Evolutionary conservation across 2,888 invertebrate species (phyloP).

Genomic region (Diadromus collaris): DNA sequence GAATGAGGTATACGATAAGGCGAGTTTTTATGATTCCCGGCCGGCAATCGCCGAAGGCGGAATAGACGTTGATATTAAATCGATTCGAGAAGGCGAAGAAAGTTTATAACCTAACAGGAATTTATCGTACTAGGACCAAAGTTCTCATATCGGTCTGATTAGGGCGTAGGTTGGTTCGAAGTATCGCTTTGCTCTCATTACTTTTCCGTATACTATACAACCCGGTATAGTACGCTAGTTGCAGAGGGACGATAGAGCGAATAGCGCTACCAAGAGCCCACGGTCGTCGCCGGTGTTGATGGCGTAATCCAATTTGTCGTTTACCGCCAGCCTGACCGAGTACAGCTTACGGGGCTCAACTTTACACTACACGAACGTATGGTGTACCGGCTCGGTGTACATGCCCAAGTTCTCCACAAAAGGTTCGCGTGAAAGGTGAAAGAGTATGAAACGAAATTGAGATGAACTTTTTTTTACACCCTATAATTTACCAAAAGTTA

Average conservation of each 20-base stretch:
- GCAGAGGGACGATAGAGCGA: conserved; percentile 23
- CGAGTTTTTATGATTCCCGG: conserved; percentile 51
- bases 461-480: background rate
- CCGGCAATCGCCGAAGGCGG: conserved; percentile 27
- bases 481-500: background rate
- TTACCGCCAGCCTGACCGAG: conserved; percentile 62
- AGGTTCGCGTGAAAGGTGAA: conserved; percentile 14
- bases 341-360: conserved; percentile 55
- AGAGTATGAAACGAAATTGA: conserved; percentile 39
- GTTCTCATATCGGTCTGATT: conserved; percentile 41
- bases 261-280: conserved; percentile 34
- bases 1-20: conserved; percentile 32
- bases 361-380: conserved; percentile 24
- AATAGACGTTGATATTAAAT: conserved; percentile 55
- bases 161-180: conserved; percentile 38
- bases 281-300: conserved; percentile 65
- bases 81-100: conserved; percentile 21
- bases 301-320: conserved; percentile 72
- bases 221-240: conserved; percentile 27
- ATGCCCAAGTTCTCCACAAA: conserved; percentile 22
- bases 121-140: conserved; percentile 37
- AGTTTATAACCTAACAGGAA: conserved; percentile 32
- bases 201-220: conserved; percentile 37
- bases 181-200: conserved; percentile 54
- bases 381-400: conserved; percentile 24